Base-by-base conservation (phyloP, 2,113 vertebrate genomes). In the Axis porcinus region DNA sequence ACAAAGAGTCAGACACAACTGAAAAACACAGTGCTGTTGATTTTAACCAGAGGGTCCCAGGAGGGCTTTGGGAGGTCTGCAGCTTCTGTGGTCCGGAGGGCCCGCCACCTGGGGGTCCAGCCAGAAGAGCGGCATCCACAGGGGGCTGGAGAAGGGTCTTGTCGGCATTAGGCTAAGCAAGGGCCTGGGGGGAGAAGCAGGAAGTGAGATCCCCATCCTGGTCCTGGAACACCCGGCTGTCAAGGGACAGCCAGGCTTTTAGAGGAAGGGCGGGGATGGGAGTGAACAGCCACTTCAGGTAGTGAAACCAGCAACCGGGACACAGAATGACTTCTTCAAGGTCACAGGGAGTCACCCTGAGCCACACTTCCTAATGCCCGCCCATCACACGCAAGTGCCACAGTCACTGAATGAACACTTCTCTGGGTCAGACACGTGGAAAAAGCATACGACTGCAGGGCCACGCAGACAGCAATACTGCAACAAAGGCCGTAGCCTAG, bases 231-330 rank as follows among this genome's bases (percentile, higher is more conserved):
- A 23, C 43, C 6, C 3, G 27, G 64, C 84, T 9, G 6, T 14
- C 30, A 3, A 30, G 47, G 23, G 36, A 28, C 12, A 17, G 78
- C 55, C 7, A 1, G 23, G 47, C 45, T 52, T 36, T 55, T 17
- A 57, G 92, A 92, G 90, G 94, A 94, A 97, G 97, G 74, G 95
- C 5, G 89, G 93, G 70, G 86, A 76, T 43, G 97, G 92, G 92
- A 28, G 87, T 78, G 86, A 70, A 23, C 74, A 2, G 27, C 14
- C 2, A 13, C 97, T 97, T 98, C 95, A 97, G 97, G 97, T 93
- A 98, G 96, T 98, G 97, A 97, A 98, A 98, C 95, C 52, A 40
- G 43, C 33, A 33, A 86, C 95, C 62, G 78, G 86, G 95, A 95
- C 96, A 78, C 95, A 86, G 64, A 94, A 43, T 23, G 58, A 76